These are phyloP conservation scores for Rhegmatorhina hoffmannsi DNA, from an alignment of 2,113 vertebrate species.

Conservation along the genomic window DNA sequence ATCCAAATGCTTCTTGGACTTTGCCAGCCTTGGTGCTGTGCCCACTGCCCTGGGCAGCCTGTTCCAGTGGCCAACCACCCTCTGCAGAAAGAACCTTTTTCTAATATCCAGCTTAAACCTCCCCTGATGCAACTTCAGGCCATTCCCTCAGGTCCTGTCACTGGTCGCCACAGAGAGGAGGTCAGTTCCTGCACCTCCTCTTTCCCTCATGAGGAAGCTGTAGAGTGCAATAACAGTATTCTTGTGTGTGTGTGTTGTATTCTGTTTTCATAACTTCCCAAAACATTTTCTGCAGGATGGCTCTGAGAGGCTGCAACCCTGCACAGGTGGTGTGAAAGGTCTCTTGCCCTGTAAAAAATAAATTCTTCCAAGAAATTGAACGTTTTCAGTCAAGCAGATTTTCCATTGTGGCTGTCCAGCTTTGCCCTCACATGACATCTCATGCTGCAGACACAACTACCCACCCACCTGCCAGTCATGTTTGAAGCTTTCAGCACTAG, in stretches of 20 bases:
- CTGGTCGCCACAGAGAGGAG: background rate
- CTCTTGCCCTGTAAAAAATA: rapidly evolving
- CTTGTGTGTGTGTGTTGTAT: background rate
- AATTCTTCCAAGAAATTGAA: background rate
- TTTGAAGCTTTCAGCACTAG: background rate
- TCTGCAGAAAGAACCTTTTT: background rate
- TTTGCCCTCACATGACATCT: background rate
- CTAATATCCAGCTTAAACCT: background rate
- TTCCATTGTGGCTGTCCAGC: background rate
- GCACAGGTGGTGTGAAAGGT: background rate
- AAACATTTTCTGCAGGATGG: rapidly evolving
- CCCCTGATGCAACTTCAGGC: background rate
- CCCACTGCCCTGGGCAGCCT: background rate
- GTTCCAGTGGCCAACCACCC: background rate
- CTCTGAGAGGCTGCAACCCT: background rate
- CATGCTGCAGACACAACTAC: background rate
- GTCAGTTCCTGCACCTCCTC: background rate
- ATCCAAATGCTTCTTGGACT: background rate
- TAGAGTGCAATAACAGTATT: background rate
- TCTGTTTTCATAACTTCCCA: background rate
- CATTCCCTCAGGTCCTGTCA: background rate
- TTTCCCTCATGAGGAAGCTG: background rate
- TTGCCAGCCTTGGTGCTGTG: background rate
- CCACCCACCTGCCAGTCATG: background rate
- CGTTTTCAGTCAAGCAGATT: background rate